Percentiles rank a stretch among this genome's conserved stretches.
phyloP scores from a whole-genome alignment of 2,113 vertebrate genomes.

The Ariopsis seemanni region DNA sequence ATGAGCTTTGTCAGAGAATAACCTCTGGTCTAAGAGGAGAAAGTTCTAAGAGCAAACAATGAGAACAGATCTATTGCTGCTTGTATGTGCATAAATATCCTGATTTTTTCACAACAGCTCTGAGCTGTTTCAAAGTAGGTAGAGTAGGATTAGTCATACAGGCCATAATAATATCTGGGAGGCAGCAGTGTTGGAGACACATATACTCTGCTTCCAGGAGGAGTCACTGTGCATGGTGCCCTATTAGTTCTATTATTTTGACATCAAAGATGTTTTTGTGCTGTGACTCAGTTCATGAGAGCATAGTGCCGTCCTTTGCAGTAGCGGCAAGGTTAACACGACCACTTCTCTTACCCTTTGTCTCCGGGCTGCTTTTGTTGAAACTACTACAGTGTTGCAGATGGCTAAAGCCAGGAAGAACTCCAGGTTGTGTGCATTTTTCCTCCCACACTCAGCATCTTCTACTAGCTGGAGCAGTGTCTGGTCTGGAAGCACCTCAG shows the following conservation, averaged over 20 bases:
- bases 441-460: slow-evolving; percentile 64
- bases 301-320: slow-evolving; percentile 50
- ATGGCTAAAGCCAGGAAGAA: slow-evolving; percentile 92
- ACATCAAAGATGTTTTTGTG: slow-evolving; percentile 34
- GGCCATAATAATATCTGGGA: slow-evolving; percentile 34
- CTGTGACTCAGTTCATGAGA: slow-evolving; percentile 32
- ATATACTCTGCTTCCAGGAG: slow-evolving; percentile 25
- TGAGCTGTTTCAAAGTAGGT: slow-evolving; percentile 25
- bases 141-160: slow-evolving; percentile 40
- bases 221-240: slow-evolving; percentile 28
- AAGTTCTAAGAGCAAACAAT: slow-evolving; percentile 29
- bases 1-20: slow-evolving; percentile 16
- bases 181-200: slow-evolving; percentile 12
- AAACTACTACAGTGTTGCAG: slow-evolving; percentile 96
- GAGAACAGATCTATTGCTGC: slow-evolving; percentile 20
- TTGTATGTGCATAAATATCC: slow-evolving; percentile 38
- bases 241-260: slow-evolving; percentile 47
- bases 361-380: slow-evolving; percentile 82
- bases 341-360: slow-evolving; percentile 79
- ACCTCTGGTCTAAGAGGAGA: slow-evolving; percentile 29
- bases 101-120: slow-evolving; percentile 35
- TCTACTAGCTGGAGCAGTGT: slow-evolving; percentile 78
- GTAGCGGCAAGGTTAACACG: slow-evolving; percentile 45
- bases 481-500: slow-evolving; percentile 85
- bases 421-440: slow-evolving; percentile 74